These are phyloP conservation scores for Saccostrea echinata DNA, from an alignment of 1,140 invertebrate genomes.

Conservation along the genomic window DNA sequence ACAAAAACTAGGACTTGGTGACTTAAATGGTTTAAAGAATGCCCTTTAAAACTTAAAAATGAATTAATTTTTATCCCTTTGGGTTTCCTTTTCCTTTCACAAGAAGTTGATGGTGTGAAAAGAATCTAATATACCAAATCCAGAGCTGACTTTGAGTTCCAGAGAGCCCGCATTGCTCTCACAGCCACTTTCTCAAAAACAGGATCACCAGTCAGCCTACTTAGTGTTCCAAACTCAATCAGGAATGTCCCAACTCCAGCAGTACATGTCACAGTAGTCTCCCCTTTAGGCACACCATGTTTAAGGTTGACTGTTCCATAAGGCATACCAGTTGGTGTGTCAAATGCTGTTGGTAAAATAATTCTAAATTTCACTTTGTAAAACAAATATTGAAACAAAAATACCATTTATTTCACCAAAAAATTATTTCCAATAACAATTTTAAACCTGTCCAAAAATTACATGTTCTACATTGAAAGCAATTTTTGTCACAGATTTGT, in stretches of 20 bases:
- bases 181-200: slow-evolving; percentile 96
- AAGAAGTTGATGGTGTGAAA: neutral
- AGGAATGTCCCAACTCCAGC: slow-evolving; percentile 99
- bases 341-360: slow-evolving; percentile 80
- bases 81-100: neutral
- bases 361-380: neutral
- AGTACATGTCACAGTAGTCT: slow-evolving; percentile 98
- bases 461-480: too few relatives aligned
- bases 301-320: slow-evolving; percentile 92
- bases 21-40: neutral
- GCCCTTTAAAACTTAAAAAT: neutral
- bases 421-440: too few relatives aligned
- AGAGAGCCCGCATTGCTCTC: slow-evolving; percentile 93
- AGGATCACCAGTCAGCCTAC: slow-evolving; percentile 93
- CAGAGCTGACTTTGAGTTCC: slow-evolving; percentile 91
- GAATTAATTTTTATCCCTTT: neutral
- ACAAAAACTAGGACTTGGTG: neutral
- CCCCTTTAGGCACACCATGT: slow-evolving; percentile 94
- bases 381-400: too few relatives aligned
- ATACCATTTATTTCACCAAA: too few relatives aligned
- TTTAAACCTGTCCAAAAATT: too few relatives aligned
- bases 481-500: too few relatives aligned
- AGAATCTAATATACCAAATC: slow-evolving; percentile 83
- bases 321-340: slow-evolving; percentile 92
- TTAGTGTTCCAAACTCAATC: slow-evolving; percentile 97